These are phyloP conservation scores for Rhegmatorhina hoffmannsi DNA, from an alignment of 2,113 vertebrate genomes.

Conservation along the genomic window DNA sequence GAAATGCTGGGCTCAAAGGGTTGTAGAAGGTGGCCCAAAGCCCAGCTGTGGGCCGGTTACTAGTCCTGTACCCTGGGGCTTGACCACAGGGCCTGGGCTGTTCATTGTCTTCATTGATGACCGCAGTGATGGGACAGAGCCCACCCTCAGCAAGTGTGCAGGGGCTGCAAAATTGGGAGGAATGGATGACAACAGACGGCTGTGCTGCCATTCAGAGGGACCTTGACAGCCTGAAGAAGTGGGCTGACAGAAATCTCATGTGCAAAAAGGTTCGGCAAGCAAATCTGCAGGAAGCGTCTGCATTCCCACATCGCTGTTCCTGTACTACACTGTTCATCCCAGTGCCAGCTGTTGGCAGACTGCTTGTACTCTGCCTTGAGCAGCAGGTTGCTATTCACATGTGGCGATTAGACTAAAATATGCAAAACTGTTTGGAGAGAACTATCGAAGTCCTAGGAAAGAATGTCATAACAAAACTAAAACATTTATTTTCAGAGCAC, in stretches of 20 bases:
- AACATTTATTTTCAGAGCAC: neutral
- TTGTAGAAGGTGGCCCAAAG: neutral
- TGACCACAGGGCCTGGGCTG: neutral
- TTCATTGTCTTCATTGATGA: neutral
- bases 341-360: neutral
- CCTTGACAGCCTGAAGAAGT: neutral
- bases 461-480: neutral
- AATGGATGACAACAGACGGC: neutral
- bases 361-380: neutral
- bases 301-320: neutral
- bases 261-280: neutral
- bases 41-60: neutral
- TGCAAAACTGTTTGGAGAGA: neutral
- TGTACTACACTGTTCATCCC: rapidly evolving
- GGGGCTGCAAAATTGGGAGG: neutral
- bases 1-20: neutral
- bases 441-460: neutral
- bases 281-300: neutral
- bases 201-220: neutral
- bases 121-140: neutral
- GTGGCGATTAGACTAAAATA: neutral
- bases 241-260: neutral
- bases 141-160: neutral
- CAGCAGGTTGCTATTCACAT: neutral
- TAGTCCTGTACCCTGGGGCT: neutral